Evolutionary conservation across 1,140 invertebrate genomes (phyloP).

Genomic region (Riptortus pedestris): DNA sequence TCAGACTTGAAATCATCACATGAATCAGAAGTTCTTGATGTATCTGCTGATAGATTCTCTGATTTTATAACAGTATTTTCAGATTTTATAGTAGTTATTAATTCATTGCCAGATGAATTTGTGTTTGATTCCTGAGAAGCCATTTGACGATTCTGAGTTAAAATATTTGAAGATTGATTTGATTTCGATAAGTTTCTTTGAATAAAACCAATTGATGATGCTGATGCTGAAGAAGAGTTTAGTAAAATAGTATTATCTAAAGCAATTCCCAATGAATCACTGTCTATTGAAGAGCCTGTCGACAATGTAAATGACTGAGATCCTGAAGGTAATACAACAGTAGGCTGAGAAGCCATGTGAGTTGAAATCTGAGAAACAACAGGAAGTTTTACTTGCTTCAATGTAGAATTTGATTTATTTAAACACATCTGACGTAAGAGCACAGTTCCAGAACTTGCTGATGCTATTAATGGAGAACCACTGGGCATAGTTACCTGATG

Average conservation of each 20-base stretch:
- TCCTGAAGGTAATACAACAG: constrained; percentile 32
- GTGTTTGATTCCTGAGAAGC: constrained; percentile 14
- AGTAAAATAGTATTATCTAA: constrained; percentile 31
- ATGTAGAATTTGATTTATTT: constrained; percentile 28
- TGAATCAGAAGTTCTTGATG: not conserved
- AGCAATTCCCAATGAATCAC: constrained; percentile 27
- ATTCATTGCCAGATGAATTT: not conserved
- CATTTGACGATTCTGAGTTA: not conserved
- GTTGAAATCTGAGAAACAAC: constrained; percentile 28
- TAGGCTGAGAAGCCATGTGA: constrained; percentile 31
- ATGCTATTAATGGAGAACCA: constrained; percentile 30
- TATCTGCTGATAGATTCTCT: not conserved
- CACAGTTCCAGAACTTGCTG: constrained; percentile 28
- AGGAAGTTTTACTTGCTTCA: constrained; percentile 33
- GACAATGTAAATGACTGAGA: constrained; percentile 29
- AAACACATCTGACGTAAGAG: constrained; percentile 33
- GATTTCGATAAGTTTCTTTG: constrained; percentile 25
- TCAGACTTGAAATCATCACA: constrained; percentile 13
- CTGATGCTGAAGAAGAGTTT: constrained; percentile 24
- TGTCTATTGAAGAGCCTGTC: constrained; percentile 21
- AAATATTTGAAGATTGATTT: constrained; percentile 6
- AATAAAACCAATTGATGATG: constrained; percentile 28
- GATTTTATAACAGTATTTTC: not conserved
- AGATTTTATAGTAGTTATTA: not conserved
- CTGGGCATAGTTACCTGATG: constrained; percentile 32